A percentile compares a stretch with the other conserved stretches of the same genome.
Evolutionary conservation across 2,113 vertebrate species (phyloP).

Genomic region (Zosterops japonicus): DNA sequence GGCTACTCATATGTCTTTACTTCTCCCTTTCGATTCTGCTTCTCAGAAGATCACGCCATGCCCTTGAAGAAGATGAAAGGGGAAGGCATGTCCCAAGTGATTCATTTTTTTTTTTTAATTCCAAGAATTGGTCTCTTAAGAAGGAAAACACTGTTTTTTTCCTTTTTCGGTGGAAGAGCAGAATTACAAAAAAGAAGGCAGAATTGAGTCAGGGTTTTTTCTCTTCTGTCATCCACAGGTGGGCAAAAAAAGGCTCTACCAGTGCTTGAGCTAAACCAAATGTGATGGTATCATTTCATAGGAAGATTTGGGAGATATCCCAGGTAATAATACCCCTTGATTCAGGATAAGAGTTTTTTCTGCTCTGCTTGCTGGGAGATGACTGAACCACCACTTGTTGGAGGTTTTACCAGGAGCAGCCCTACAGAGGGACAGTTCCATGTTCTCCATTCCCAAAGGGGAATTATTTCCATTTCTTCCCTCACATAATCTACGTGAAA

Average conservation of each 20-base stretch:
- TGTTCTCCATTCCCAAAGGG: rapidly evolving
- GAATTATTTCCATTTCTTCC: neutral
- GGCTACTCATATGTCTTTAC: neutral
- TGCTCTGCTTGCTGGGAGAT: neutral
- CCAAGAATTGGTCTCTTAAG: neutral
- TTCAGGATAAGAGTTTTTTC: neutral
- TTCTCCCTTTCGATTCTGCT: conserved; percentile 51
- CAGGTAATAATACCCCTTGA: no score
- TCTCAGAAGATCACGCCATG: neutral
- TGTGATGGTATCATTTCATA: neutral
- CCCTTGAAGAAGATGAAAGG: neutral
- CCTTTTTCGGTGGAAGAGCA: neutral
- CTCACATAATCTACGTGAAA: neutral
- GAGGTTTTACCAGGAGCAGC: neutral
- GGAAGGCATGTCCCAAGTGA: neutral
- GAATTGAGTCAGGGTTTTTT: neutral
- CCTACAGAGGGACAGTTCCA: neutral
- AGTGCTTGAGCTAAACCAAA: neutral
- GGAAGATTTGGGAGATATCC: neutral
- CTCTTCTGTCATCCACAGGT: rapidly evolving
- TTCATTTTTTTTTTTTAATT: neutral
- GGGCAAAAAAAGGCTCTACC: neutral
- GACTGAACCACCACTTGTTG: rapidly evolving
- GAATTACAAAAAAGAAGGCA: rapidly evolving
- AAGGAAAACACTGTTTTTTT: neutral